A percentile compares a stretch with the other conserved stretches of the same genome.
Conservation (phyloP, 2,888 invertebrate genomes). For the Conus canariensis region DNA sequence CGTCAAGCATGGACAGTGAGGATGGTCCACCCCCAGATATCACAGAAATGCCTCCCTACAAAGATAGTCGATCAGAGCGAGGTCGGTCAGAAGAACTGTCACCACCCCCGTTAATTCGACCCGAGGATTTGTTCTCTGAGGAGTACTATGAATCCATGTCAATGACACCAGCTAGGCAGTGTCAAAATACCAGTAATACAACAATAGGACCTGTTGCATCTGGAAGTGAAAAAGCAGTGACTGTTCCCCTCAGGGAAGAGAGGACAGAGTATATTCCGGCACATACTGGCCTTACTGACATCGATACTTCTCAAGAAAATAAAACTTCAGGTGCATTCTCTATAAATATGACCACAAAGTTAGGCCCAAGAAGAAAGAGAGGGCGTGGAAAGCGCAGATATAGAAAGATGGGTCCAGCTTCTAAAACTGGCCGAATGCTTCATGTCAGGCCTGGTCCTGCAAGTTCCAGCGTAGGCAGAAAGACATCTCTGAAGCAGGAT, state of each 20-base stretch:
- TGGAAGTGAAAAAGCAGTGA: background rate
- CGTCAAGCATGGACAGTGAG: constrained; percentile 21
- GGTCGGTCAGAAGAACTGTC: constrained; percentile 39
- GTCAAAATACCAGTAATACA: background rate
- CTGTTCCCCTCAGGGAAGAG: background rate
- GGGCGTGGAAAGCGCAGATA: constrained; percentile 17
- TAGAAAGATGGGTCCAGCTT: constrained; percentile 37
- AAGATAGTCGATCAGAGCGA: constrained; percentile 16
- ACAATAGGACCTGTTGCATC: background rate
- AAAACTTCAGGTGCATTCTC: background rate
- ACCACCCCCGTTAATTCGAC: constrained; percentile 33
- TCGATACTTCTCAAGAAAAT: constrained; percentile 28
- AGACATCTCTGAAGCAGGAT: background rate
- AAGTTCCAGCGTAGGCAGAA: constrained; percentile 24
- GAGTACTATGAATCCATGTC: constrained; percentile 36
- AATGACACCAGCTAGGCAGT: background rate
- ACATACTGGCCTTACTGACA: constrained; percentile 17
- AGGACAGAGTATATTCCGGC: background rate
- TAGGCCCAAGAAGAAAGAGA: background rate
- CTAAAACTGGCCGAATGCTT: constrained; percentile 33
- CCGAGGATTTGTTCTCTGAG: constrained; percentile 40
- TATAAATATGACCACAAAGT: background rate
- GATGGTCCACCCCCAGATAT: constrained; percentile 28
- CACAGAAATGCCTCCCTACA: constrained; percentile 27
- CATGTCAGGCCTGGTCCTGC: constrained; percentile 35